Evolutionary conservation across 1,140 invertebrate genomes (phyloP), one percentile per base, ranked within the genome.

Genomic region (Aphaenogaster ashmeadi): DNA sequence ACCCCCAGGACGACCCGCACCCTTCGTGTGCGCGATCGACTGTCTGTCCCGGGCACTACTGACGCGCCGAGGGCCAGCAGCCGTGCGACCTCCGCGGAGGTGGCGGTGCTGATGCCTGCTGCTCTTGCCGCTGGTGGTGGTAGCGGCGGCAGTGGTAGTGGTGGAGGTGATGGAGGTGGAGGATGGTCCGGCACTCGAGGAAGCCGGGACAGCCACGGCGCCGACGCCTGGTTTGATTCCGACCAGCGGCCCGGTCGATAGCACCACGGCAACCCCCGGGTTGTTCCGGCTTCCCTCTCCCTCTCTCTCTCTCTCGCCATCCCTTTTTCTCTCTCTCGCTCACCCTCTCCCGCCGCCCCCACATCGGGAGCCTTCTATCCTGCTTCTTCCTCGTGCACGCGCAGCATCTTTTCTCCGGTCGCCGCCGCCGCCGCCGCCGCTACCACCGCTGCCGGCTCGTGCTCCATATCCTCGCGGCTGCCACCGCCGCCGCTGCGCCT

Each of bases 221-320:
- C 94, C 94, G 94, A 94, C 94, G 94, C 94, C 89, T 90, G 91
- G 87, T 94, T 91, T 93, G 89, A 88, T 92, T 92, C 92, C 93
- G 91, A 93, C 90, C 92, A 92, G 87, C 89, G 90, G 84, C 90
- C 85, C 88, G 94, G 94, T 95, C 94, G 94, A 95, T 95, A 95
- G 93, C 94, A 93, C 94, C 94, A 94, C 94, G 92, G 94, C 94
- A 95, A 94, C 94, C 94, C 94, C 94, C 93, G 93, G 93, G 93
- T 95, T 94, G 93, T 95, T 93, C 94, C 91, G 86, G 89, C 92
- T 90, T 91, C 72, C 87, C 54, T 44, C 77, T 52, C n/a, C 58
- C 62, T 36, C 75, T 88, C 72, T 72, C 84, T 77, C 78, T 88
- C 66, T 52, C 77, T 71, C 75, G 27, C 58, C 67, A 60, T 66